Base-by-base conservation (phyloP, 1,140 invertebrate species). In the Patella vulgata region DNA sequence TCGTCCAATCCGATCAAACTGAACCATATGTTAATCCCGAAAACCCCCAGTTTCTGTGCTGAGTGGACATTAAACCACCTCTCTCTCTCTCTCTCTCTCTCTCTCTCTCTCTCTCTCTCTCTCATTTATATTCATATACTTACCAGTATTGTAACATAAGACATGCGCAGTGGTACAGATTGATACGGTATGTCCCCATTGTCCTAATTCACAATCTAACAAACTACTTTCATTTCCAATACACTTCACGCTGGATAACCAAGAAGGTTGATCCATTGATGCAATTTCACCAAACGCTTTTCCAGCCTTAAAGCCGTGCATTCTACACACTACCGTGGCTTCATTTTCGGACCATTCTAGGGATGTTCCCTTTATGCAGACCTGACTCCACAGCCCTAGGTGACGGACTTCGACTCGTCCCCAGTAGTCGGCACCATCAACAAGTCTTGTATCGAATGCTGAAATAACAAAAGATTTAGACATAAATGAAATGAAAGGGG, bases 371-470 rank as follows among this genome's bases (percentile, higher is more conserved):
- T 51, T 51, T 12, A 36, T 90, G 74, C 92, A 93, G 12, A 92
- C 85, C 2, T 89, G 91, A 1, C 91, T 91, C 91, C 91, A 92
- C 2, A 90, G 85, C 4, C 90, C 91, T 63, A 89, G 87, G 70
- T 90, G 88, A 59, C 86, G 85, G 0, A 93, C 86, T 82, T 93
- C 91, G 0, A 93, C 82, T 43, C 90, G 82, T 1, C 91, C 91
- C 79, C 90, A 88, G 23, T 82, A 81, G 1, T 53, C 31, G 14
- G 68, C 86, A 25, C 89, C 90, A 47, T 88, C 88, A 3, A 82
- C 86, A 31, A 92, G 71, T 28, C 91, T 86, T n/a, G 91, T 79
- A 17, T 64, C 68, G 54, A 68, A 53, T 17, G 59, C 71, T 73
- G 65, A 60, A 57, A 56, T 43, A 19, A 63, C 27, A 39, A 31